Base-by-base conservation (phyloP, 2,888 invertebrate species). In the Sesia bembeciformis region DNA sequence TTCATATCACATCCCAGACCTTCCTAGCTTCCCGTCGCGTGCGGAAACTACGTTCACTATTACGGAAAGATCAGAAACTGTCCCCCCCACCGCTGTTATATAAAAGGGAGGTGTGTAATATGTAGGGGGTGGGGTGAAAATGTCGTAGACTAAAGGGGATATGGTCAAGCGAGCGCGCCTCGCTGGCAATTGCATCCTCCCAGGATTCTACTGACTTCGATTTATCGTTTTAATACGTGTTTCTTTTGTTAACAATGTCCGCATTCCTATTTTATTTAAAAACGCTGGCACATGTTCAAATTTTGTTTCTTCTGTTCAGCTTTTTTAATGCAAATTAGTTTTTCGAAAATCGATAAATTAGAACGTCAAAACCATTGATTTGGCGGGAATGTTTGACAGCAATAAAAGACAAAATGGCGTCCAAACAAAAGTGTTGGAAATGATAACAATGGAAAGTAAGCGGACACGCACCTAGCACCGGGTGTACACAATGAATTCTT, bases 401-500 rank as follows among this genome's bases (percentile, higher is more conserved):
- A 8, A 6, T 46, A 8, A 46, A 46, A 8, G 23, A 46, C 7
- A 46, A 7, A 8, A 46, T 46, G 46, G 46, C 46, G 8, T 8
- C 46, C 46, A 46, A n/a, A 8, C 46, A 5, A 46, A 43, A 46
- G 46, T 46, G 46, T 46, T 43, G 3, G n/a, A 43, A 43, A n/a
- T 43, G 23, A 23, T 23, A 56, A 54, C 54, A 58, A 54, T 53
- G 56, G 56, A 59, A 54, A 56, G 59, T 53, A 80, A 81, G 82
- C 83, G 82, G 80, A 82, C 82, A 83, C 79, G 76, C 75, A 73
- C 65, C 71, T 67, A 73, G 73, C 71, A 61, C 65, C 68, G 72
- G 65, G 61, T 63, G 40, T 40, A 52, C 40, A 52, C 7, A 53
- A 49, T 39, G 50, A 50, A 51, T 23, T 7, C 46, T 8, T 4